A percentile compares a stretch with the other conserved stretches of the same genome.
These are phyloP conservation scores for Nineta flava DNA, from an alignment of 2,888 invertebrate genomes.

Conservation along the genomic window DNA sequence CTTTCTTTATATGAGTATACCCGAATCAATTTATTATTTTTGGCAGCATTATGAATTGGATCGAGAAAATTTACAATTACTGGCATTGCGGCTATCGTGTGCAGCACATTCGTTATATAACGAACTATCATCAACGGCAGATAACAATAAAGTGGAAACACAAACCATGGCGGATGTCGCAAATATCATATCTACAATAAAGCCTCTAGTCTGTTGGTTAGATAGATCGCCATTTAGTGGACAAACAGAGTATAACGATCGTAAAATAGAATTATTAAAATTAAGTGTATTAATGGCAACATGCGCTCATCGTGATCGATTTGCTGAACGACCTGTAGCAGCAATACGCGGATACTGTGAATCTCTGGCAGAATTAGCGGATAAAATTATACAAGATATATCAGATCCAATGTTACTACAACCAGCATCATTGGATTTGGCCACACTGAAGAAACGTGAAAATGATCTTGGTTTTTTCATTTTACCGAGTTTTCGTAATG, in stretches of 20 bases:
- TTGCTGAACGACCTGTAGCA: slow-evolving; percentile 72
- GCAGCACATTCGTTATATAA: slow-evolving; percentile 63
- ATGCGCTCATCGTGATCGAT: slow-evolving; percentile 78
- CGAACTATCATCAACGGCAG: slow-evolving; percentile 42
- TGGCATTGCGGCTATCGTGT: slow-evolving; percentile 72
- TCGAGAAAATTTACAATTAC: slow-evolving; percentile 79
- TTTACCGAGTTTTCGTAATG: slow-evolving; percentile 66
- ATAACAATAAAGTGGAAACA: slow-evolving; percentile 50
- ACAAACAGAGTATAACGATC: slow-evolving; percentile 50
- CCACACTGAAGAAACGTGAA: slow-evolving; percentile 71
- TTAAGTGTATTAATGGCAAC: slow-evolving; percentile 77
- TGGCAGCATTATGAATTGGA: slow-evolving; percentile 75
- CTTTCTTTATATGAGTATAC: too few species aligned
- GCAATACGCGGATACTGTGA: slow-evolving; percentile 57
- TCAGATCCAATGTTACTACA: slow-evolving; percentile 82
- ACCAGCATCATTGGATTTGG: slow-evolving; percentile 79
- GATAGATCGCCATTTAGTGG: slow-evolving; percentile 53
- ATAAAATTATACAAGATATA: slow-evolving; percentile 73
- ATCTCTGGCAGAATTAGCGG: slow-evolving; percentile 60
- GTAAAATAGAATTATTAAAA: slow-evolving; percentile 55
- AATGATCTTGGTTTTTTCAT: slow-evolving; percentile 84
- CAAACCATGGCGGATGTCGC: slow-evolving; percentile 75
- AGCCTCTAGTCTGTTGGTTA: slow-evolving; percentile 80
- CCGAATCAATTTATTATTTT: too few species aligned
- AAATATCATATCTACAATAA: slow-evolving; percentile 66